Percentiles rank a stretch among this genome's conserved stretches.
Conservation (phyloP, 2,113 vertebrate species). For the Ammodytes dubius region DNA sequence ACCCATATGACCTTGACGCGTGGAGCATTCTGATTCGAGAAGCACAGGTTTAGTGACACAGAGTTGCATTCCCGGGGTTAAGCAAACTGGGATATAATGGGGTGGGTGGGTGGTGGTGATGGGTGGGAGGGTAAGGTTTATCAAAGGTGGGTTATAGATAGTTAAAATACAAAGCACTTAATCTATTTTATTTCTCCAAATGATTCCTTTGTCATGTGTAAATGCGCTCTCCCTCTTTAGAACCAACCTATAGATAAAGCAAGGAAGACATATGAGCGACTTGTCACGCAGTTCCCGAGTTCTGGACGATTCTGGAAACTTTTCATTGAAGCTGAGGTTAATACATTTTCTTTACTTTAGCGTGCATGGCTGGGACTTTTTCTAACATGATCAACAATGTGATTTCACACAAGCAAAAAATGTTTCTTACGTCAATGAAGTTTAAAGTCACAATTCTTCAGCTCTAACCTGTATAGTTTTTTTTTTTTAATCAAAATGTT, state of each 20-base stretch:
- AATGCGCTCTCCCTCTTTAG: constrained; percentile 95
- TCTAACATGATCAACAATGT: constrained; percentile 85
- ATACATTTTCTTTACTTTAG: constrained; percentile 85
- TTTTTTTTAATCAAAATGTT: background rate
- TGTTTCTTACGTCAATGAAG: constrained; percentile 55
- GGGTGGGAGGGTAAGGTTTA: background rate
- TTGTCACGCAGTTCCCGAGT: constrained; percentile 99
- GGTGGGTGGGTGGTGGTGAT: constrained; percentile 52
- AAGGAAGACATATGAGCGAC: constrained; percentile 99
- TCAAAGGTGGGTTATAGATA: constrained; percentile 5
- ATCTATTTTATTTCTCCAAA: constrained; percentile 30
- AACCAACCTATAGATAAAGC: constrained; percentile 99
- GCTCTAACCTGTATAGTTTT: constrained; percentile 16
- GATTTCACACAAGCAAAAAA: constrained; percentile 86
- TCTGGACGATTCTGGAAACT: constrained; percentile 99
- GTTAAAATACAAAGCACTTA: constrained; percentile 29
- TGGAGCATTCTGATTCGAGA: constrained; percentile 99
- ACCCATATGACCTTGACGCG: constrained; percentile 99
- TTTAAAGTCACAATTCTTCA: constrained; percentile 77
- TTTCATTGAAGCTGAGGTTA: constrained; percentile 99
- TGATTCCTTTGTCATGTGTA: constrained; percentile 71
- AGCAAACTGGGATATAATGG: constrained; percentile 61
- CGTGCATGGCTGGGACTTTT: constrained; percentile 80
- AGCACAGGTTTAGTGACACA: constrained; percentile 99
- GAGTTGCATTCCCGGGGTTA: constrained; percentile 96